phyloP scores from a whole-genome alignment of 2,797 vertebrate genomes.

The Lagorchestes hirsutus region DNA sequence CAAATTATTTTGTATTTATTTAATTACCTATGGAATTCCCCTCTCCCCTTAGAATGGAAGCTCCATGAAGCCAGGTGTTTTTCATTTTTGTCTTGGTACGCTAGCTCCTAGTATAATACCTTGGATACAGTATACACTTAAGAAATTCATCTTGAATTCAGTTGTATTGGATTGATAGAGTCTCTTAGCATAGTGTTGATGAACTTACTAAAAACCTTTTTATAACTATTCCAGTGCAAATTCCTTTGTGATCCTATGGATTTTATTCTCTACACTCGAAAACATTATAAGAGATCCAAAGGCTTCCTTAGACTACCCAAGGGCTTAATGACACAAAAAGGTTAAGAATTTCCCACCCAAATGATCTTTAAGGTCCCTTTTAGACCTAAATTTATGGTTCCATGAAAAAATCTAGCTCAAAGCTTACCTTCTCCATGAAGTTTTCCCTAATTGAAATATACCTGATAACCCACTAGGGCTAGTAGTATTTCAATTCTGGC shows the following conservation, averaged over 20 bases:
- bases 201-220: too few relatives aligned
- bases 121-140: neutral
- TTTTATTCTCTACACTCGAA: too few relatives aligned
- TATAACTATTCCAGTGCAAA: too few relatives aligned
- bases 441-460: neutral
- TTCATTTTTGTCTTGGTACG: neutral
- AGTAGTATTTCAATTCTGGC: neutral
- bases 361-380: neutral
- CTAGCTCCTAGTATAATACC: neutral
- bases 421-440: neutral
- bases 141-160: neutral
- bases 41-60: neutral
- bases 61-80: neutral
- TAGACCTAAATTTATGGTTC: neutral
- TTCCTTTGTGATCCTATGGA: too few relatives aligned
- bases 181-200: too few relatives aligned
- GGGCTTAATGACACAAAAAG: neutral
- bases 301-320: neutral
- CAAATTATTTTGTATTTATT: neutral
- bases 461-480: neutral
- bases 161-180: neutral
- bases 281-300: neutral
- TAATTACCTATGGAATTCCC: neutral
- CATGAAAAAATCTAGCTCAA: neutral
- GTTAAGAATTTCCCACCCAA: neutral